phyloP scores from a whole-genome alignment of 2,888 invertebrate genomes.

The Melinaea menophilus region DNA sequence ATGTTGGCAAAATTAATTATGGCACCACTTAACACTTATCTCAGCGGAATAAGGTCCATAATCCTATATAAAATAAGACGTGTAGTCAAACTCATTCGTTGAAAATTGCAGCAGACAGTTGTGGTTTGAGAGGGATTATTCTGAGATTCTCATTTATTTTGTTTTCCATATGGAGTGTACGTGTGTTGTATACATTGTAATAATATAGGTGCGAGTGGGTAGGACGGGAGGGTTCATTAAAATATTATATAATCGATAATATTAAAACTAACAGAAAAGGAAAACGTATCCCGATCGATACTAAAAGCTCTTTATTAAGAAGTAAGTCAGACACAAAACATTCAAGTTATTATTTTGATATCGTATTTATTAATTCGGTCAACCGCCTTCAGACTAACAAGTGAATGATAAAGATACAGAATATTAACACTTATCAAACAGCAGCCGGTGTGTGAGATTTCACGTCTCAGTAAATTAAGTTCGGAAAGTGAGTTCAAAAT shows the following conservation, averaged over 20 bases:
- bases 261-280: too few species aligned
- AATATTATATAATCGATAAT: too few species aligned
- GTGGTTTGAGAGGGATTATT: conserved; percentile 51
- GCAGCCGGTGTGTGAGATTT: conserved; percentile 52
- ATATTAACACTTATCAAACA: conserved; percentile 46
- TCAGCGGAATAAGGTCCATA: conserved; percentile 33
- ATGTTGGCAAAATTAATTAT: conserved; percentile 43
- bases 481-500: conserved; percentile 15
- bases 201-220: too few species aligned
- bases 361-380: too few species aligned
- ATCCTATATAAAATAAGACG: conserved; percentile 40
- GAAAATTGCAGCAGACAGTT: conserved; percentile 58
- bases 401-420: conserved; percentile 18
- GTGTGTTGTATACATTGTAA: too few species aligned
- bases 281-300: too few species aligned
- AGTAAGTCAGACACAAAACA: too few species aligned
- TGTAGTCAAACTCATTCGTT: conserved; percentile 59
- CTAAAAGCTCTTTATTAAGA: too few species aligned
- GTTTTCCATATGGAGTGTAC: background rate
- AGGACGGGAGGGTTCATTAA: too few species aligned
- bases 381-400: background rate
- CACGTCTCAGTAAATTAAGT: conserved; percentile 42
- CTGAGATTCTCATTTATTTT: conserved; percentile 34
- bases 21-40: conserved; percentile 31
- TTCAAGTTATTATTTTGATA: too few species aligned